phyloP scores from a whole-genome alignment of 2,113 vertebrate genomes.

The Thunnus maccoyii region DNA sequence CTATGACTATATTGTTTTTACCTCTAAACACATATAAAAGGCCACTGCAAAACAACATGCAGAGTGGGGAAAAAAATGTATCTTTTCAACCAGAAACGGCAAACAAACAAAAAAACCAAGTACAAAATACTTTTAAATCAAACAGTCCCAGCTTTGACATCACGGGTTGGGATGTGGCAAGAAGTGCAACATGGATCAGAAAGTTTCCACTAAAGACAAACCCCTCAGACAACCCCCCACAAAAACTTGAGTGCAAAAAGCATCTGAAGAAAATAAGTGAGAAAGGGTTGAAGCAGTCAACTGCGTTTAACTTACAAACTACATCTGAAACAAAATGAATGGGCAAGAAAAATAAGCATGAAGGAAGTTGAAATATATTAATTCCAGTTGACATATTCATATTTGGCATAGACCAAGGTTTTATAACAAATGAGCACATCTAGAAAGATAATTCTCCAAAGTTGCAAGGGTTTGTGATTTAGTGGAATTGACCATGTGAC shows the following conservation, averaged over 20 bases:
- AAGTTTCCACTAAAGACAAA: not conserved
- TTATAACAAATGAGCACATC: conserved; percentile 1
- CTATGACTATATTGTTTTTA: not conserved
- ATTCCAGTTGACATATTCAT: conserved; percentile 1
- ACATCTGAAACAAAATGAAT: not conserved
- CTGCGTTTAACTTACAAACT: not conserved
- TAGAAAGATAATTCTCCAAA: conserved; percentile 8
- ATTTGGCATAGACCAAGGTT: not conserved
- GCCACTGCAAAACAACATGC: too few relatives aligned
- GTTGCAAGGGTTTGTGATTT: conserved; percentile 28
- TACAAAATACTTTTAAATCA: not conserved
- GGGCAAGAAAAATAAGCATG: not conserved
- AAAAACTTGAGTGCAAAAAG: not conserved
- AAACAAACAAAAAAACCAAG: not conserved
- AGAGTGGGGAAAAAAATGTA: not conserved
- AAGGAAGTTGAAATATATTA: not conserved
- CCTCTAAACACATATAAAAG: not conserved
- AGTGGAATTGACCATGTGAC: conserved; percentile 25
- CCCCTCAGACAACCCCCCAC: too few relatives aligned
- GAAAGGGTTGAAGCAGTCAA: not conserved
- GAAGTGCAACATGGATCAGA: not conserved
- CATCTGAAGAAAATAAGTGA: not conserved
- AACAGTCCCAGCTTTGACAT: not conserved
- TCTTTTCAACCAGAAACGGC: not conserved
- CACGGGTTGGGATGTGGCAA: not conserved